These are phyloP conservation scores for Atherinomorus stipes DNA, from an alignment of 2,113 vertebrate species.

Conservation along the genomic window DNA sequence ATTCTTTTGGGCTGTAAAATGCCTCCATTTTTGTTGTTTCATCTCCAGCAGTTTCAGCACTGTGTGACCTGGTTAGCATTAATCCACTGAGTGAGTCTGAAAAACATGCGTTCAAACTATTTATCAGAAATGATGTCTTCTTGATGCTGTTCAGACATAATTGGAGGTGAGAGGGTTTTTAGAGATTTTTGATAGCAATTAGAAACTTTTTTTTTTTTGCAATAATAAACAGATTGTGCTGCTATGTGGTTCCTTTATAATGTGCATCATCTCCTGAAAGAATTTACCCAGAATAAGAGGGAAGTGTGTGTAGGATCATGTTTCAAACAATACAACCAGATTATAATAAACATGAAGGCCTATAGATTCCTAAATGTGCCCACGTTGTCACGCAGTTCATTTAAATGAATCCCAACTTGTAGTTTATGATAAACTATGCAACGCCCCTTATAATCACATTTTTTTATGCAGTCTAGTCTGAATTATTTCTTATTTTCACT, in stretches of 20 bases:
- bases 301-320: background rate
- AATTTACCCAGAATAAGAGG: fast-evolving
- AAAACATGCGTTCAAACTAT: fast-evolving
- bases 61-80: no score
- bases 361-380: fast-evolving
- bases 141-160: background rate
- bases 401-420: constrained; percentile 1
- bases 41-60: background rate
- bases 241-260: no score
- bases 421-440: constrained; percentile 20
- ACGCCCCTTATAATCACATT: background rate
- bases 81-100: background rate
- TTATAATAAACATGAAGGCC: background rate
- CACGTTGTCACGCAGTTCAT: background rate
- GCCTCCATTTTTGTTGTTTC: background rate
- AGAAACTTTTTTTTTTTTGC: background rate
- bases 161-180: background rate
- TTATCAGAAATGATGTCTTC: no score
- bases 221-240: background rate
- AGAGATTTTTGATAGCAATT: background rate
- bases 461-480: background rate
- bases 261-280: no score
- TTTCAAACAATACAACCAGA: background rate
- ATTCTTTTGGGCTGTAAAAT: background rate
- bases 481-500: background rate